A percentile compares a stretch with the other conserved stretches of the same genome.
These are phyloP conservation scores for Pangasius sanitwongsei DNA, from an alignment of 2,797 vertebrate genomes.

Conservation along the genomic window DNA sequence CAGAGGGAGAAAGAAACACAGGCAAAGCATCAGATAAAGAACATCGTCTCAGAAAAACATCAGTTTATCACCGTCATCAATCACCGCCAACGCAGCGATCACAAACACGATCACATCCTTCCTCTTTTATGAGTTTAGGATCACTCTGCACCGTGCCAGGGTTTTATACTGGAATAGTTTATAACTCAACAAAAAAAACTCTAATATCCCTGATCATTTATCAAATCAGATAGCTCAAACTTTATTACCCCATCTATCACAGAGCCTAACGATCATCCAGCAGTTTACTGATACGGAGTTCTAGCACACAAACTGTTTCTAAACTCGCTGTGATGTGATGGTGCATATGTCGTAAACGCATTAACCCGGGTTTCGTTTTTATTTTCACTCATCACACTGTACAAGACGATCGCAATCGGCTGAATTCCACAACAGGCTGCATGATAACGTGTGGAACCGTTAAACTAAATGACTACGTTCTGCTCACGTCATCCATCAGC, in stretches of 20 bases:
- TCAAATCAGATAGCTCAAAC: background rate
- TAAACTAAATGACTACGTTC: background rate
- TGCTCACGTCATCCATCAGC: background rate
- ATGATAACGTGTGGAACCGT: too few relatives aligned
- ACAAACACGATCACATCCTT: background rate
- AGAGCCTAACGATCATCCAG: background rate
- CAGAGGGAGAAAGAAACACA: background rate
- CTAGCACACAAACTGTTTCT: background rate
- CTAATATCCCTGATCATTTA: background rate
- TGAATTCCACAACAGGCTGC: background rate
- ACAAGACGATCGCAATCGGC: background rate
- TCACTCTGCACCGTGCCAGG: background rate
- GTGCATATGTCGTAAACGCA: background rate
- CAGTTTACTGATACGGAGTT: background rate
- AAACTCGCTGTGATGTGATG: background rate
- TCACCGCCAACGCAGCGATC: background rate
- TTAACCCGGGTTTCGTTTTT: background rate
- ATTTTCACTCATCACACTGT: background rate
- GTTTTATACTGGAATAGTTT: background rate
- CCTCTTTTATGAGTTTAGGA: background rate
- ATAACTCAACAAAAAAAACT: background rate
- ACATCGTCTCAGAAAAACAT: background rate
- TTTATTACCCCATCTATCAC: background rate
- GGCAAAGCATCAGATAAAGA: background rate
- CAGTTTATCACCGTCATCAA: background rate